phyloP scores from a whole-genome alignment of 2,113 vertebrate species.

The Melanocharis versteri region DNA sequence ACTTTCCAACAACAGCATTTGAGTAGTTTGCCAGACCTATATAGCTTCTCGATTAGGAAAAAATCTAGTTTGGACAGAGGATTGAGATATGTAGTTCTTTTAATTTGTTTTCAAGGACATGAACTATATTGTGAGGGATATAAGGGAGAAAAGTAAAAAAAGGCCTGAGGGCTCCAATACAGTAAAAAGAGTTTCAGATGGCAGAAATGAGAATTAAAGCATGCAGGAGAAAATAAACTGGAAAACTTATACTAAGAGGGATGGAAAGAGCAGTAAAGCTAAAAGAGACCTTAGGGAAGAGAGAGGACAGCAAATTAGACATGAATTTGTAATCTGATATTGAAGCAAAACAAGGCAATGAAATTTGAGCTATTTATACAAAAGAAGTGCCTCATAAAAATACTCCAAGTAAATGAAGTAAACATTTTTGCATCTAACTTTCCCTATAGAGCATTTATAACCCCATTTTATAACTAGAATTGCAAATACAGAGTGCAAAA shows the following conservation, averaged over 20 bases:
- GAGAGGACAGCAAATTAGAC: slow-evolving; percentile 32
- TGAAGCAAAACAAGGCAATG: not conserved
- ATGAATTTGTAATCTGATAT: not conserved
- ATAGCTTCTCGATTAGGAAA: not conserved
- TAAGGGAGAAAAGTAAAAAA: not conserved
- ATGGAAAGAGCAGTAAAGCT: slow-evolving; percentile 11
- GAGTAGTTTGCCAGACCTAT: not conserved
- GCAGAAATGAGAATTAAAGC: slow-evolving; percentile 26
- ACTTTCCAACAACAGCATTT: not conserved
- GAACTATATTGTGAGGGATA: not conserved
- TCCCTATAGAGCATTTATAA: not conserved
- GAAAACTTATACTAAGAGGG: not conserved
- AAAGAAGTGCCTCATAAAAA: not conserved
- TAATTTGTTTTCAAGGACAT: not conserved
- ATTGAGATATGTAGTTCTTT: not conserved
- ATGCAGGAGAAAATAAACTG: slow-evolving; percentile 8
- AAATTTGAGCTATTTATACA: not conserved
- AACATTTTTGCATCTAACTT: not conserved
- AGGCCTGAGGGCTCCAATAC: not conserved
- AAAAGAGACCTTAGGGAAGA: slow-evolving; percentile 14
- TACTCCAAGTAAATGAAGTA: not conserved
- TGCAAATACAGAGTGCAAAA: not conserved
- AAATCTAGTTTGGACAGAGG: not conserved
- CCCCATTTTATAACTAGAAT: not conserved
- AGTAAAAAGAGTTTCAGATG: not conserved